Evolutionary conservation across 1,140 invertebrate species (phyloP).

Genomic region (Aphelenchoides avenae): DNA sequence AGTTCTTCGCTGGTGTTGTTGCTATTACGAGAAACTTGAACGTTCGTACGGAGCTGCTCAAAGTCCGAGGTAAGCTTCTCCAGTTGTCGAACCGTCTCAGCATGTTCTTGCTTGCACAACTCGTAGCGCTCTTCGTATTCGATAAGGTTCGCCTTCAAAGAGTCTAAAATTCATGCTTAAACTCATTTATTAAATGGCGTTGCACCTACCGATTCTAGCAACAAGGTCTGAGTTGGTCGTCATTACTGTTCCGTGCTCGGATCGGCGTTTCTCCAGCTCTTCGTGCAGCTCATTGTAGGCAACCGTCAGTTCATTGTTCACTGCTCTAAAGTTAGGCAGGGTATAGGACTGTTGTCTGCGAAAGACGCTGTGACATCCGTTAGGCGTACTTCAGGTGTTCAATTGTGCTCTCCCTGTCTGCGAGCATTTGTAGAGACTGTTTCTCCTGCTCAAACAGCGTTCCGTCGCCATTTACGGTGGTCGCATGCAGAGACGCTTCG

Average conservation of each 20-base stretch:
- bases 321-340: slow-evolving; percentile 1
- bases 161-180: slow-evolving; percentile 7
- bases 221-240: slow-evolving; percentile 13
- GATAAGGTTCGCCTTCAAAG: slow-evolving; percentile 25
- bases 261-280: slow-evolving; percentile 12
- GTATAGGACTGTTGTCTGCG: no score
- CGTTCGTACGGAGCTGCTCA: slow-evolving; percentile 6
- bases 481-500: no score
- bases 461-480: no score
- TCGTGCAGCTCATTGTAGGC: slow-evolving; percentile 19
- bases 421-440: no score
- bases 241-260: background rate
- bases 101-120: slow-evolving; percentile 20
- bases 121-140: slow-evolving; percentile 27
- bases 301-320: slow-evolving; percentile 15
- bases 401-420: background rate
- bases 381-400: no score
- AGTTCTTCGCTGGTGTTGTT: background rate
- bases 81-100: slow-evolving; percentile 20
- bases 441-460: no score
- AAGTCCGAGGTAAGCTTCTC: slow-evolving; percentile 20
- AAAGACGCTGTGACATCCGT: background rate
- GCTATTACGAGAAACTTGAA: background rate
- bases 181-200: background rate
- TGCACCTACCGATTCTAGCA: slow-evolving; percentile 11